Evolutionary conservation across 2,113 vertebrate species (phyloP).

Genomic region (Lophura nycthemera): DNA sequence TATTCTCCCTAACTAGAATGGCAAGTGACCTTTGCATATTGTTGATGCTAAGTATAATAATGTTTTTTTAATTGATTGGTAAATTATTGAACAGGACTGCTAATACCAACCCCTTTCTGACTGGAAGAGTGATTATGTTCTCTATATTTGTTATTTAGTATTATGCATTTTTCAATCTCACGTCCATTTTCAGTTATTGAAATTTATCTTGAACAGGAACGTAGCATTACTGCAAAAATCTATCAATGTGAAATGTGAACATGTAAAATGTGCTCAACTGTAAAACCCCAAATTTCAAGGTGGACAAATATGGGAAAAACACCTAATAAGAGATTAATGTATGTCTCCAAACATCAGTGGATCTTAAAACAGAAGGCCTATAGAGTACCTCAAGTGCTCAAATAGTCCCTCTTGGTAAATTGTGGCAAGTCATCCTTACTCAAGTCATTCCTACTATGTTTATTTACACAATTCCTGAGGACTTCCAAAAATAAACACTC

Average conservation of each 20-base stretch:
- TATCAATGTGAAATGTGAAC: neutral
- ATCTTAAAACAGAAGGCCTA: neutral
- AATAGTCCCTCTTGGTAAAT: neutral
- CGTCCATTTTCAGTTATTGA: neutral
- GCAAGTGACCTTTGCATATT: conserved; percentile 81
- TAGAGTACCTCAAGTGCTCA: neutral
- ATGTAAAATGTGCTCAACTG: neutral
- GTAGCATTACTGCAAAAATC: neutral
- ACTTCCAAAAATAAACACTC: neutral
- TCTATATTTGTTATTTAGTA: conserved; percentile 3
- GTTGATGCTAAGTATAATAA: conserved; percentile 78
- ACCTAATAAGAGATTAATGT: neutral
- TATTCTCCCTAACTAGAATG: conserved; percentile 64
- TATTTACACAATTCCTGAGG: neutral
- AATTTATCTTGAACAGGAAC: neutral
- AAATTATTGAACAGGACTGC: conserved; percentile 79
- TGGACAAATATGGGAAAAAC: neutral
- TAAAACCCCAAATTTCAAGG: fast-evolving
- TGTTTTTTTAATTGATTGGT: conserved; percentile 84
- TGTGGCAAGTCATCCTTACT: fast-evolving
- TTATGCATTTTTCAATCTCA: neutral
- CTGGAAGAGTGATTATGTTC: conserved; percentile 52
- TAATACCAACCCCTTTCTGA: conserved; percentile 55
- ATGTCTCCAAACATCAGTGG: neutral
- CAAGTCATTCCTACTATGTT: neutral